A percentile compares a stretch with the other conserved stretches of the same genome.
These are phyloP conservation scores for Diuraphis noxia DNA, from an alignment of 1,140 invertebrate genomes.

Conservation along the genomic window DNA sequence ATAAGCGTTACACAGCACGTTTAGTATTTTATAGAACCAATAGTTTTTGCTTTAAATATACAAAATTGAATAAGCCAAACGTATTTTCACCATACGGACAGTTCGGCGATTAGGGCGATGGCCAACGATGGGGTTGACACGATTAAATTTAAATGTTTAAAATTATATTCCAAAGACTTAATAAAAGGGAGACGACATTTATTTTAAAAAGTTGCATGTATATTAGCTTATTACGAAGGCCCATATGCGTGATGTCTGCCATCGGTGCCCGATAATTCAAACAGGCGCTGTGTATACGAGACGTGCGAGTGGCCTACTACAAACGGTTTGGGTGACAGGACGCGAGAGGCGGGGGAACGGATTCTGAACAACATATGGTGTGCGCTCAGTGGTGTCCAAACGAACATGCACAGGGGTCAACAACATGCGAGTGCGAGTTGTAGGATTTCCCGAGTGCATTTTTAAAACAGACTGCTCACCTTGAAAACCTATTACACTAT, in stretches of 20 bases:
- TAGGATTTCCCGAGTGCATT: neutral
- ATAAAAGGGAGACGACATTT: neutral
- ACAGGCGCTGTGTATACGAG: neutral
- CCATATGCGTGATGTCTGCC: conserved; percentile 34
- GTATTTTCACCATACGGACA: neutral
- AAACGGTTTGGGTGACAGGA: neutral
- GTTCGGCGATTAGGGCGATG: neutral
- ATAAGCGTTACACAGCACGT: neutral
- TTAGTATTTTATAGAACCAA: neutral
- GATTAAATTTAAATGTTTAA: conserved; percentile 17
- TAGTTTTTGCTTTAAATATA: neutral
- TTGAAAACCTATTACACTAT: conserved; percentile 27
- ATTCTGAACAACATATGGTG: conserved; percentile 51
- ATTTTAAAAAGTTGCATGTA: conserved; percentile 11
- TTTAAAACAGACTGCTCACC: neutral
- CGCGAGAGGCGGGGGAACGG: conserved; percentile 10
- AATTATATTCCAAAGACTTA: neutral
- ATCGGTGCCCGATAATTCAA: conserved; percentile 40
- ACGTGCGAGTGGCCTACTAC: conserved; percentile 48
- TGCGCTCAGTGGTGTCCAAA: conserved; percentile 33
- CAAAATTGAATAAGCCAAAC: neutral
- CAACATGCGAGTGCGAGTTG: conserved; percentile 30
- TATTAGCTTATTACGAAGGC: conserved; percentile 6
- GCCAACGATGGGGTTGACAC: neutral
- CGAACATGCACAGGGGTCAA: conserved; percentile 33